A percentile compares a stretch with the other conserved stretches of the same genome.
phyloP scores from a whole-genome alignment of 2,888 invertebrate species.

The Patella caerulea region DNA sequence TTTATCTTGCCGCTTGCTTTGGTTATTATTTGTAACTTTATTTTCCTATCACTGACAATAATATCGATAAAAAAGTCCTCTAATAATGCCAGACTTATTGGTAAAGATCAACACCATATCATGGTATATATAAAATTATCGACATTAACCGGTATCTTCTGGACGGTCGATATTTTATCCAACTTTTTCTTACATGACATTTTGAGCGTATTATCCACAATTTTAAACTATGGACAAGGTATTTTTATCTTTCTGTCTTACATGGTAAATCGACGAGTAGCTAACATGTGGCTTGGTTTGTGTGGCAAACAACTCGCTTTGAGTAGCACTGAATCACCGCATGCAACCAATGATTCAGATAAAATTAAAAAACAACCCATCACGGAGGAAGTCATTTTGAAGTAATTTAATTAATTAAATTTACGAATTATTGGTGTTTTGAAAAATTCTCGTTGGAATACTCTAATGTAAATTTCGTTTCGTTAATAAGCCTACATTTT shows the following conservation, averaged over 20 bases:
- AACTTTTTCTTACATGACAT: slow-evolving; percentile 39
- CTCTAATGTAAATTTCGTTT: too few relatives aligned
- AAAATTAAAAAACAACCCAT: too few relatives aligned
- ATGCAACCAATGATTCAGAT: too few relatives aligned
- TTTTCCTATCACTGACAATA: slow-evolving; percentile 43
- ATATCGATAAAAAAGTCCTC: slow-evolving; percentile 35
- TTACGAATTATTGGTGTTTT: too few relatives aligned
- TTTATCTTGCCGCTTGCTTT: slow-evolving; percentile 45
- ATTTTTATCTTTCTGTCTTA: slow-evolving; percentile 51
- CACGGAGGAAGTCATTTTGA: too few relatives aligned
- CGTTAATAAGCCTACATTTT: too few relatives aligned
- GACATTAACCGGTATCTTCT: slow-evolving; percentile 51
- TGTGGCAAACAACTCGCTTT: slow-evolving; percentile 1
- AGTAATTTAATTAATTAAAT: too few relatives aligned
- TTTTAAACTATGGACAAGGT: slow-evolving; percentile 51
- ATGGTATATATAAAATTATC: slow-evolving; percentile 49
- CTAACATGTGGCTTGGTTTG: slow-evolving; percentile 36
- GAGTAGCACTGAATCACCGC: too few relatives aligned
- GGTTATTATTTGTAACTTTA: slow-evolving; percentile 40
- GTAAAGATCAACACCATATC: slow-evolving; percentile 38
- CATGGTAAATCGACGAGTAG: slow-evolving; percentile 43
- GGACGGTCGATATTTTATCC: slow-evolving; percentile 51
- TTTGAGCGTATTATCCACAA: slow-evolving; percentile 44
- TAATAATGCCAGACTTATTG: slow-evolving; percentile 23
- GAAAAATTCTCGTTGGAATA: too few relatives aligned